Conservation (phyloP, 2,888 invertebrate genomes). For the Nomada hirtipes region DNA sequence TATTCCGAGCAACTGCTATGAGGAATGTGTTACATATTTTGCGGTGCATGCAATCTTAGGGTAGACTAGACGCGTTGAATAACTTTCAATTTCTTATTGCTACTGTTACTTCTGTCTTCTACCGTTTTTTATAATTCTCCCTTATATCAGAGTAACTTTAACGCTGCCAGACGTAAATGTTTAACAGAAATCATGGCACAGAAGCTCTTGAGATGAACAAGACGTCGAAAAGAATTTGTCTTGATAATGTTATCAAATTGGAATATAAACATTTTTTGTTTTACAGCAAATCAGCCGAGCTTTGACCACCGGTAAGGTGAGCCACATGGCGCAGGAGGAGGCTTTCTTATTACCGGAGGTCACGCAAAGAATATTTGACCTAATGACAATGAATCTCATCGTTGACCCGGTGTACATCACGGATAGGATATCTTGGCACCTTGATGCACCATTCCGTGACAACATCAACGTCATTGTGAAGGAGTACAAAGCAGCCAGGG, state of each 20-base stretch:
- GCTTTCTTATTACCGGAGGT: conserved; percentile 86
- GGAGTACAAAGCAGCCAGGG: conserved; percentile 85
- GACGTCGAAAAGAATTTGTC: too few relatives aligned
- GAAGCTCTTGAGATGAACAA: too few relatives aligned
- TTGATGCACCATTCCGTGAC: conserved; percentile 85
- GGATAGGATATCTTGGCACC: conserved; percentile 85
- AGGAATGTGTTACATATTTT: background rate
- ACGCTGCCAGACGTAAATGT: too few relatives aligned
- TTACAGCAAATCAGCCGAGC: conserved; percentile 84
- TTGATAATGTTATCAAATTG: too few relatives aligned
- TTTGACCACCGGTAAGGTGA: conserved; percentile 86
- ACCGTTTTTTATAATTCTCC: too few relatives aligned
- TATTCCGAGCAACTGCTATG: background rate
- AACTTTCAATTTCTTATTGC: too few relatives aligned
- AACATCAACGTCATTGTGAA: conserved; percentile 83
- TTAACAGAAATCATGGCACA: too few relatives aligned
- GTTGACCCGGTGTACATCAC: conserved; percentile 87
- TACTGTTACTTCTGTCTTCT: too few relatives aligned
- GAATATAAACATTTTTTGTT: background rate
- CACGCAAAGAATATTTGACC: conserved; percentile 86
- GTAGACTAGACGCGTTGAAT: background rate
- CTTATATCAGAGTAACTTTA: too few relatives aligned
- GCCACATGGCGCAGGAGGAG: conserved; percentile 86
- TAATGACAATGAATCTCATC: conserved; percentile 86
- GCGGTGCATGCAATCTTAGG: background rate